These are phyloP conservation scores for Rhinoptilus africanus DNA, from an alignment of 2,113 vertebrate genomes.

Conservation along the genomic window DNA sequence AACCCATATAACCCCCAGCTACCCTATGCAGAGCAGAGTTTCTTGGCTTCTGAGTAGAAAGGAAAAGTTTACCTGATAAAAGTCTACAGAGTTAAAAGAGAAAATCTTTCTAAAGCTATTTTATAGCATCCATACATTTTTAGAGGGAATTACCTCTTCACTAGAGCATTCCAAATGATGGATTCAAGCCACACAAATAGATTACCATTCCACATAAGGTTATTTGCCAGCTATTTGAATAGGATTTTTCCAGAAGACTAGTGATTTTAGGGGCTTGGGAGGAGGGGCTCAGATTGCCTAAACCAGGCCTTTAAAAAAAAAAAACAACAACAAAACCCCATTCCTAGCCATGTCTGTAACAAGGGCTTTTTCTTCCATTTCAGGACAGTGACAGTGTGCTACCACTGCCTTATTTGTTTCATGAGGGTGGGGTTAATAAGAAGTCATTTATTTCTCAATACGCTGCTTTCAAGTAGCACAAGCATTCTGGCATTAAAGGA, in stretches of 20 bases:
- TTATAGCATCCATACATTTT: neutral
- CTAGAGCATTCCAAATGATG: neutral
- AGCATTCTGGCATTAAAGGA: neutral
- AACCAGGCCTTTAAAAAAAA: neutral
- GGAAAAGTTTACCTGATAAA: neutral
- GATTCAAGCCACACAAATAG: neutral
- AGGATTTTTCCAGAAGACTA: neutral
- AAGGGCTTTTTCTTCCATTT: neutral
- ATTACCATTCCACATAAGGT: neutral
- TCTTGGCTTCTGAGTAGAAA: neutral
- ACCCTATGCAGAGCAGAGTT: neutral
- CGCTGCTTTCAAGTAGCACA: neutral
- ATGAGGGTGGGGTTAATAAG: neutral
- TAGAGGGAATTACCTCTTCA: neutral
- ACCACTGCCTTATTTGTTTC: neutral
- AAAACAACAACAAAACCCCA: neutral
- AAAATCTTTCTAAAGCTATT: neutral
- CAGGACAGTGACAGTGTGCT: neutral
- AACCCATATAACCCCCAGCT: neutral
- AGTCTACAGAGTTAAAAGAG: neutral
- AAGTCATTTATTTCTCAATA: neutral
- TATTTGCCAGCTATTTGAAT: neutral
- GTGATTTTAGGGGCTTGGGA: neutral
- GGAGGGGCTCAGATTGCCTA: neutral
- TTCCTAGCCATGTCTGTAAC: neutral